Evolutionary conservation across 2,113 vertebrate genomes (phyloP).

Genomic region (Tyrannus savana): DNA sequence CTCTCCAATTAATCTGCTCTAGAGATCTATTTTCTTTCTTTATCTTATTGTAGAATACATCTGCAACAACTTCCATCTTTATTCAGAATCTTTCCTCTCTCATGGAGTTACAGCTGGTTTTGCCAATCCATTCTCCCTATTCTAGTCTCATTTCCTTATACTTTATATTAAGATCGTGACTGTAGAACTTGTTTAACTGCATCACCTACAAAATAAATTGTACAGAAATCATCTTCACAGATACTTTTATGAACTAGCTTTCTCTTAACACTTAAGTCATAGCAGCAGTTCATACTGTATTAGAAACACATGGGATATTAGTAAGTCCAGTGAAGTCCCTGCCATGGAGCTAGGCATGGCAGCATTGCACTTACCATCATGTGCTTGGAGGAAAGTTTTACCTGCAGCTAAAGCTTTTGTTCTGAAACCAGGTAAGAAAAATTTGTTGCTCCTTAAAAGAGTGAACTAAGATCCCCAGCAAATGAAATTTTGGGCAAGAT

Average conservation of each 20-base stretch:
- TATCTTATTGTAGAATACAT: background rate
- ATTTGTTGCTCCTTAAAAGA: background rate
- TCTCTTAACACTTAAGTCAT: accelerated
- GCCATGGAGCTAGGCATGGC: background rate
- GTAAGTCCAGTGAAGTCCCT: background rate
- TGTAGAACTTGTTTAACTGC: background rate
- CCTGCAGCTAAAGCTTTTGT: background rate
- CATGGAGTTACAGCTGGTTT: background rate
- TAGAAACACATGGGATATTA: background rate
- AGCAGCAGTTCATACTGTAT: background rate
- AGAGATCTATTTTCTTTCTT: background rate
- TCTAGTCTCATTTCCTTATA: background rate
- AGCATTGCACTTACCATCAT: background rate
- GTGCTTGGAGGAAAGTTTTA: background rate
- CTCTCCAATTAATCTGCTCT: background rate
- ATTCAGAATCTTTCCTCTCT: background rate
- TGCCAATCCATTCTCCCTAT: background rate
- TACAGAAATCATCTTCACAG: background rate
- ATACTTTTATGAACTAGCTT: background rate
- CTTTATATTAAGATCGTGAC: background rate
- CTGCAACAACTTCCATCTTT: background rate
- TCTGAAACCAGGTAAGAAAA: background rate
- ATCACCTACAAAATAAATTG: background rate
- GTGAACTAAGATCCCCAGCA: background rate
- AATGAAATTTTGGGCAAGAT: background rate